These are phyloP conservation scores for Hystrix cristata DNA, from an alignment of 2,113 vertebrate genomes.

Conservation along the genomic window DNA sequence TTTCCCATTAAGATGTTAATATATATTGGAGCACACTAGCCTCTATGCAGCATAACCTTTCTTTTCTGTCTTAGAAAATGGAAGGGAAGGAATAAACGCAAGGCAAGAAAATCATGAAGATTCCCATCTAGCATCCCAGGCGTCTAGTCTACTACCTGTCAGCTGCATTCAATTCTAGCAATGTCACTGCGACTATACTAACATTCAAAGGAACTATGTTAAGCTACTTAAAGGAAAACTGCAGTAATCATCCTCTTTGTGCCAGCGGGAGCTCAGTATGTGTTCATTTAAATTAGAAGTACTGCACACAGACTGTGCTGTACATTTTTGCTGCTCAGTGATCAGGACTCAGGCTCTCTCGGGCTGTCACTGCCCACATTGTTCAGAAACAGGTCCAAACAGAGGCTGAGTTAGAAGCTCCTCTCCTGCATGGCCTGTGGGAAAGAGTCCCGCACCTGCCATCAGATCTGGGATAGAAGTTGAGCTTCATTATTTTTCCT, in stretches of 20 bases:
- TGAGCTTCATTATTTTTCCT: neutral
- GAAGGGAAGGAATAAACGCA: neutral
- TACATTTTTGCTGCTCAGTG: neutral
- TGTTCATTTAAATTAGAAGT: constrained; percentile 13
- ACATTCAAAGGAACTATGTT: constrained; percentile 34
- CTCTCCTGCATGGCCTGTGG: neutral
- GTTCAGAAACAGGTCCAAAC: neutral
- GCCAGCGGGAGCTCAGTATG: neutral
- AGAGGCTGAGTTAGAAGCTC: neutral
- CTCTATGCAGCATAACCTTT: constrained; percentile 65
- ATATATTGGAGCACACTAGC: constrained; percentile 86
- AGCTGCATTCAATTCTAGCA: neutral
- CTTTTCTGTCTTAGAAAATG: constrained; percentile 60
- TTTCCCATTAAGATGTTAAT: constrained; percentile 96
- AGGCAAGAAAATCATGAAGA: constrained; percentile 14
- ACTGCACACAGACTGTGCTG: neutral
- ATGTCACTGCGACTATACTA: neutral
- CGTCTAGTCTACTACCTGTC: neutral
- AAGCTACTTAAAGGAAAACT: constrained; percentile 85
- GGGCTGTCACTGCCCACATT: neutral
- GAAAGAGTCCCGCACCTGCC: neutral
- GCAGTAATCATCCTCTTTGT: neutral
- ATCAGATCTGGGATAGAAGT: neutral
- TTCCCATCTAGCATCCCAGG: neutral
- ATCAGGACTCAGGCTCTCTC: neutral